Base-by-base conservation (phyloP, 2,888 invertebrate genomes). In the Chrysomela aeneicollis region DNA sequence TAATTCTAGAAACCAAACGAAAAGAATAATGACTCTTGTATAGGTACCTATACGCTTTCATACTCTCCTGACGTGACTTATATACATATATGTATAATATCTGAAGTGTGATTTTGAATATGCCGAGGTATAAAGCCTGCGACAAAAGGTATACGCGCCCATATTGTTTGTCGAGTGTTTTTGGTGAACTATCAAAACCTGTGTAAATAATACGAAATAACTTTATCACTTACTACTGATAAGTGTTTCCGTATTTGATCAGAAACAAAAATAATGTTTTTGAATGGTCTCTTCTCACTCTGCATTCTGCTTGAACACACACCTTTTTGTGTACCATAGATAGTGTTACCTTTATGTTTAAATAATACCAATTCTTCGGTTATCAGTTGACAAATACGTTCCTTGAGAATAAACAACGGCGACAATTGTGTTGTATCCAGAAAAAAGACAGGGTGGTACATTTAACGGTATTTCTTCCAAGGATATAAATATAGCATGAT, bases 181-280 rank as follows among this genome's bases (percentile, higher is more conserved):
- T 61, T 60, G 58, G 53, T 59, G 59, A 65, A 68, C 49, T 61
- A 55, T 64, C 64, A 57, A 57, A 57, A 76, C 77, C 77, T 77
- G 75, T 64, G 71, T 71, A 76, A 77, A 77, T 63, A 74, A 73
- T 69, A 67, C 68, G 68, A 71, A 75, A 75, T 72, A 73, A 68
- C 68, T 73, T 74, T 76, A 74, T 74, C 74, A 73, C 67, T 68
- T 66, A 69, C 73, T 72, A 76, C 76, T 77, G 76, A 77, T 77
- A 77, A 77, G 72, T 70, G 72, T 77, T 76, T 77, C 77, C 77
- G 72, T 77, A 71, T 77, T 77, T 77, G 72, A 72, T 67, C 66
- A 62, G 64, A 63, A 72, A 75, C 74, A 74, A 74, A 73, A 74
- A 73, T 74, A 73, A 67, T 73, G 42, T 42, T 72, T 72, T 73